These are phyloP conservation scores for Sceloporus tristichus DNA, from an alignment of 2,113 vertebrate species.

Conservation along the genomic window DNA sequence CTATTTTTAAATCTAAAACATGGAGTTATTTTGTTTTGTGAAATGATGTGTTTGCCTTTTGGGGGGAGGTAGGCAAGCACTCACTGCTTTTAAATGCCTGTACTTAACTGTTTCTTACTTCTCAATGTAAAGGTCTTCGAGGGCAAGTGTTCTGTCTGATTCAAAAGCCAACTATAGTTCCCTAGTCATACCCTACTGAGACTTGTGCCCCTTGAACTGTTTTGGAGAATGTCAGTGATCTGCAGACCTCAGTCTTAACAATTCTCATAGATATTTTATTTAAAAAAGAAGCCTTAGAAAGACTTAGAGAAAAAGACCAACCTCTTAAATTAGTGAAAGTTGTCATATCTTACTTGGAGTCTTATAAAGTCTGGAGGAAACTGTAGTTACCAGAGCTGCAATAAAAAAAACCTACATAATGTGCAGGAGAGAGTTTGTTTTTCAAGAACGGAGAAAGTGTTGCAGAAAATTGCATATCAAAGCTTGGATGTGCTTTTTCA, in stretches of 20 bases:
- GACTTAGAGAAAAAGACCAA: not conserved
- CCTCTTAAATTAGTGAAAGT: not conserved
- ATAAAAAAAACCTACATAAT: not conserved
- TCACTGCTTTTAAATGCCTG: not conserved
- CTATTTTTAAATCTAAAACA: slow-evolving; percentile 1
- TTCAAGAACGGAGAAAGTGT: not conserved
- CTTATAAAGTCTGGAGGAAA: not conserved
- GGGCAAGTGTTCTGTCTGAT: slow-evolving; percentile 4
- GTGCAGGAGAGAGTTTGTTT: not conserved
- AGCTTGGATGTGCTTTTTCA: slow-evolving; percentile 13
- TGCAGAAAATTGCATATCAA: slow-evolving; percentile 33
- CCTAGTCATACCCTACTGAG: not conserved
- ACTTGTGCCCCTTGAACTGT: not conserved
- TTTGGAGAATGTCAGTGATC: not conserved
- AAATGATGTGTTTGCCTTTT: not conserved
- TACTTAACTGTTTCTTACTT: not conserved
- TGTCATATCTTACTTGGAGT: not conserved
- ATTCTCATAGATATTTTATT: not conserved
- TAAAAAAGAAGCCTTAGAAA: not conserved
- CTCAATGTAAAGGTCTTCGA: not conserved
- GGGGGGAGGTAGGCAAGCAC: not conserved
- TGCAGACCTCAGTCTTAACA: not conserved
- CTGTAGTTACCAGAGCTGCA: not conserved
- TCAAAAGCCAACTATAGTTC: not conserved
- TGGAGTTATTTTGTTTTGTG: not conserved